phyloP scores from a whole-genome alignment of 2,113 vertebrate genomes.

The Clinocottus analis region DNA sequence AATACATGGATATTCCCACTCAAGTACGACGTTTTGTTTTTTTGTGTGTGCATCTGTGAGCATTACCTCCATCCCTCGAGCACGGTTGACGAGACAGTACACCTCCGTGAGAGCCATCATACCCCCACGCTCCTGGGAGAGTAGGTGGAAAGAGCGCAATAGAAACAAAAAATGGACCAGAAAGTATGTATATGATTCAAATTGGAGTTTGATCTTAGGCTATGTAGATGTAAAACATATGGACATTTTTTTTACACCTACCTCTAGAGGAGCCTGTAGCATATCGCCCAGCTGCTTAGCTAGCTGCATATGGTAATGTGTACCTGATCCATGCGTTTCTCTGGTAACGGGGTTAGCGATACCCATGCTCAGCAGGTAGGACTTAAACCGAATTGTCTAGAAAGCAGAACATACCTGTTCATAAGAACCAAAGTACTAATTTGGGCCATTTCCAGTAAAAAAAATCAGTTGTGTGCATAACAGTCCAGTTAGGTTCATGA shows the following conservation, averaged over 20 bases:
- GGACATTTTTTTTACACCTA: conserved; percentile 62
- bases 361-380: conserved; percentile 97
- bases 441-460: neutral
- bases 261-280: conserved; percentile 92
- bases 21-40: neutral
- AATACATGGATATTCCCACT: neutral
- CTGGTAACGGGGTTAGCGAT: conserved; percentile 97
- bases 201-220: neutral
- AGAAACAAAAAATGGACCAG: neutral
- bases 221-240: neutral
- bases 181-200: neutral
- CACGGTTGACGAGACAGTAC: conserved; percentile 96
- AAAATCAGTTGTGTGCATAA: neutral
- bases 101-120: conserved; percentile 99
- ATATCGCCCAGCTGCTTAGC: conserved; percentile 94
- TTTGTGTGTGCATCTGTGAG: neutral
- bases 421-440: neutral
- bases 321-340: conserved; percentile 94
- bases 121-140: conserved; percentile 91
- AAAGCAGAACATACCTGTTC: conserved; percentile 25
- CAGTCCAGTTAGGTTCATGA: neutral
- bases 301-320: conserved; percentile 96
- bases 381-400: conserved; percentile 97
- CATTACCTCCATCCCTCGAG: conserved; percentile 94
- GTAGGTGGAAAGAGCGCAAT: neutral